These are phyloP conservation scores for Alviniconcha strummeri DNA, from an alignment of 2,888 invertebrate genomes.

Conservation along the genomic window DNA sequence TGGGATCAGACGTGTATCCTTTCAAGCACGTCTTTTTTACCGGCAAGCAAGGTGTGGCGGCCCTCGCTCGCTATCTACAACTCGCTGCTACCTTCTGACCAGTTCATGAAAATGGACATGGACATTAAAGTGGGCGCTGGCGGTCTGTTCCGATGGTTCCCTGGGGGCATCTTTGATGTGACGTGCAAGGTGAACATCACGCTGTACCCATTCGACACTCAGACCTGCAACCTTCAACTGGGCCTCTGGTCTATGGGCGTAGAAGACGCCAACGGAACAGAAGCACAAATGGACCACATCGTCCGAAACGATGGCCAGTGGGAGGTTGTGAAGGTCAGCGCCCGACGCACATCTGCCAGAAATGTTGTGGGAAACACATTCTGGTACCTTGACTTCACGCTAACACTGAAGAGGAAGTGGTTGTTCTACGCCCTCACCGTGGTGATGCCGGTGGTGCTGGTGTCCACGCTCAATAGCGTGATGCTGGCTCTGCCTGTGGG, in stretches of 20 bases:
- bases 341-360: neutral
- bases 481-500: conserved; percentile 6
- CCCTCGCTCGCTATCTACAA: neutral
- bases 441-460: conserved; percentile 11
- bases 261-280: neutral
- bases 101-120: neutral
- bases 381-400: neutral
- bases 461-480: conserved; percentile 5
- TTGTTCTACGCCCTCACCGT: conserved; percentile 4
- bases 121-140: neutral
- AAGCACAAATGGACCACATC: neutral
- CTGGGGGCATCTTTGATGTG: neutral
- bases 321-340: neutral
- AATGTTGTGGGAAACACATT: neutral
- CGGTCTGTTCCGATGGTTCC: neutral
- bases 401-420: neutral
- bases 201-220: conserved; percentile 10
- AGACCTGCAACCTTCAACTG: neutral
- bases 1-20: neutral
- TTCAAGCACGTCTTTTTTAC: neutral
- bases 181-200: neutral
- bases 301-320: neutral
- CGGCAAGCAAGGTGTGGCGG: neutral
- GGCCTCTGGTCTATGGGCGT: neutral
- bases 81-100: neutral